A percentile compares a stretch with the other conserved stretches of the same genome.
phyloP scores from a whole-genome alignment of 37 sponge, comb jelly and placozoan species.

The Spongia lamella region DNA sequence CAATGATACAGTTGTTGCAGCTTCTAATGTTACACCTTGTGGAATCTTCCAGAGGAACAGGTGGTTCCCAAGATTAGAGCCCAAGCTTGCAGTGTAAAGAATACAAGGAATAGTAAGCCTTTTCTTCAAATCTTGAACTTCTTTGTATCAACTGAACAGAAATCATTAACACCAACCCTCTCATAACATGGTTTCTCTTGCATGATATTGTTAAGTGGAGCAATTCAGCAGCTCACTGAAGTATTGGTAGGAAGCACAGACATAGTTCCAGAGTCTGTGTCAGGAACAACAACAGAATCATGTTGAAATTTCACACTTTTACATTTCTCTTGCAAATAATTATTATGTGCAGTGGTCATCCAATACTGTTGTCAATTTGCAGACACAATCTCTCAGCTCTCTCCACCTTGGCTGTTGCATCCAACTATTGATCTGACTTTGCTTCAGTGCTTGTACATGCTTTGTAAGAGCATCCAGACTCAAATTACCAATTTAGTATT shows the following conservation, averaged over 20 bases:
- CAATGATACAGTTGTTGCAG: background rate
- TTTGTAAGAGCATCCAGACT: conserved; percentile 2
- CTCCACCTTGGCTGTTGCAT: conserved; percentile 13
- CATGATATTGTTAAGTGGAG: background rate
- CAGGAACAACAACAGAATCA: conserved; percentile 2
- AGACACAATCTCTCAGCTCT: background rate
- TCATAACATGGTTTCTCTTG: conserved; percentile 11
- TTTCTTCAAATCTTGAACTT: conserved; percentile 9
- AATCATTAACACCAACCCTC: background rate
- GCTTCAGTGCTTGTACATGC: conserved; percentile 1
- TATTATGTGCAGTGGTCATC: conserved; percentile 15
- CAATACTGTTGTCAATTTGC: background rate
- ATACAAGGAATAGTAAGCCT: conserved; percentile 3
- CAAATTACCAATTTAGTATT: background rate
- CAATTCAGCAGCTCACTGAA: conserved; percentile 1
- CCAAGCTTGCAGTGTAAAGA: conserved; percentile 3
- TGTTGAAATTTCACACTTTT: background rate
- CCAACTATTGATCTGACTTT: conserved; percentile 1
- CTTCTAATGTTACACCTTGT: conserved; percentile 11
- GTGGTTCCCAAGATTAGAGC: conserved; percentile 9
- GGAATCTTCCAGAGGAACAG: conserved; percentile 6
- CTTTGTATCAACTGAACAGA: background rate
- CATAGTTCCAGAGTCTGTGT: background rate
- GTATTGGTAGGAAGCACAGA: background rate
- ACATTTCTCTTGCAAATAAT: background rate